Evolutionary conservation across 2,888 invertebrate genomes (phyloP).

Genomic region (Ypsolopha scabrella): DNA sequence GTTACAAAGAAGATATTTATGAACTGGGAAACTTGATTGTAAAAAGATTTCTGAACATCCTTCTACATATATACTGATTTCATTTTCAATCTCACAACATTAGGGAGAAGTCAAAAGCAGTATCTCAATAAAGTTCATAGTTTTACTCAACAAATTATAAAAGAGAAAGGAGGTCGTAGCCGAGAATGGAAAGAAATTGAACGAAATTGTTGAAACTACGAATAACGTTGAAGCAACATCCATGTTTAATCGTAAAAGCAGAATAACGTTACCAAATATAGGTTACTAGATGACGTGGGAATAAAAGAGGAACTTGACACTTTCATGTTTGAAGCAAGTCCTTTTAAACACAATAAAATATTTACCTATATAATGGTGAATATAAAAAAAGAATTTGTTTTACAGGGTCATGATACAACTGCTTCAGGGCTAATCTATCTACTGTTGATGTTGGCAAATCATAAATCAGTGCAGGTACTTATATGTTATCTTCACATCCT

Average conservation of each 20-base stretch:
- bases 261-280: slow-evolving; percentile 66
- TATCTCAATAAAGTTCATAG: slow-evolving; percentile 36
- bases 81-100: slow-evolving; percentile 63
- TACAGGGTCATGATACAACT: slow-evolving; percentile 75
- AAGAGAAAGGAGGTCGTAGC: slow-evolving; percentile 31
- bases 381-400: slow-evolving; percentile 9
- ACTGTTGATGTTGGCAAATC: slow-evolving; percentile 60
- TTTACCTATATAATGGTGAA: too few relatives aligned
- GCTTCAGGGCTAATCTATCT: slow-evolving; percentile 61
- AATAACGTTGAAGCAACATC: slow-evolving; percentile 12
- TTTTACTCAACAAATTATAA: slow-evolving; percentile 45
- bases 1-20: slow-evolving; percentile 71
- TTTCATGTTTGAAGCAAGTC: slow-evolving; percentile 71
- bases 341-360: too few relatives aligned
- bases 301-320: slow-evolving; percentile 74
- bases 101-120: slow-evolving; percentile 55
- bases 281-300: slow-evolving; percentile 56
- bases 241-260: slow-evolving; percentile 32
- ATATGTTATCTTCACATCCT: too few relatives aligned
- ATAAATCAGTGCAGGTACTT: slow-evolving; percentile 50
- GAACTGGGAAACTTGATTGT: slow-evolving; percentile 42
- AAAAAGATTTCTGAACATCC: slow-evolving; percentile 58
- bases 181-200: slow-evolving; percentile 5
- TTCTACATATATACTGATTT: slow-evolving; percentile 66
- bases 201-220: slow-evolving; percentile 9